These are phyloP conservation scores for Tichodroma muraria DNA, from an alignment of 2,113 vertebrate species.

Conservation along the genomic window DNA sequence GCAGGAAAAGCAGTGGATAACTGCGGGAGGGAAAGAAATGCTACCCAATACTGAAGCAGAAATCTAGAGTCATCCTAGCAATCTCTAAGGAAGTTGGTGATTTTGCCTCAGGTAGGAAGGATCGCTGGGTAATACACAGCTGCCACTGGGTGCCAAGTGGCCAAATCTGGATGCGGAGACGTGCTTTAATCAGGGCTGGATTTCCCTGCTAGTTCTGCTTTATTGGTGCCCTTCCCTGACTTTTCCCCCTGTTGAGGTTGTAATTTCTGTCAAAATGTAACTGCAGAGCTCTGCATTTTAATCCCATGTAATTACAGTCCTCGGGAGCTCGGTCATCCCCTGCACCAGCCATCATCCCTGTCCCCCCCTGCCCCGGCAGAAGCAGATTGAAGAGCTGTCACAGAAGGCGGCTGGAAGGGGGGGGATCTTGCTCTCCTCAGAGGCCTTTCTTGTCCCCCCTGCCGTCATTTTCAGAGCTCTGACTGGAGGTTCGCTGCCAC, in stretches of 20 bases:
- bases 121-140: neutral
- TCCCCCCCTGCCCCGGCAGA: neutral
- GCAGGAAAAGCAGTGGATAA: neutral
- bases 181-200: neutral
- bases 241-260: neutral
- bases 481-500: neutral
- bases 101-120: neutral
- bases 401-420: neutral
- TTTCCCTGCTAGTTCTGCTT: neutral
- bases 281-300: conserved; percentile 26
- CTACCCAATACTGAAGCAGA: neutral
- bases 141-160: neutral
- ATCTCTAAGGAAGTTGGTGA: neutral
- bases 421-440: neutral
- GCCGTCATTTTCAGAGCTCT: neutral
- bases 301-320: conserved; percentile 7
- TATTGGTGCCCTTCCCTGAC: neutral
- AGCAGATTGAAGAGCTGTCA: neutral
- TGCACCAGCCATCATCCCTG: neutral
- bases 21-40: neutral
- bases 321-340: neutral
- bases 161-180: neutral
- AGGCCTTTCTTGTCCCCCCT: neutral
- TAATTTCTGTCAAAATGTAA: conserved; percentile 18
- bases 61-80: neutral